These are phyloP conservation scores for Pristionchus mayeri DNA, from an alignment of 2,888 invertebrate genomes.

Conservation along the genomic window DNA sequence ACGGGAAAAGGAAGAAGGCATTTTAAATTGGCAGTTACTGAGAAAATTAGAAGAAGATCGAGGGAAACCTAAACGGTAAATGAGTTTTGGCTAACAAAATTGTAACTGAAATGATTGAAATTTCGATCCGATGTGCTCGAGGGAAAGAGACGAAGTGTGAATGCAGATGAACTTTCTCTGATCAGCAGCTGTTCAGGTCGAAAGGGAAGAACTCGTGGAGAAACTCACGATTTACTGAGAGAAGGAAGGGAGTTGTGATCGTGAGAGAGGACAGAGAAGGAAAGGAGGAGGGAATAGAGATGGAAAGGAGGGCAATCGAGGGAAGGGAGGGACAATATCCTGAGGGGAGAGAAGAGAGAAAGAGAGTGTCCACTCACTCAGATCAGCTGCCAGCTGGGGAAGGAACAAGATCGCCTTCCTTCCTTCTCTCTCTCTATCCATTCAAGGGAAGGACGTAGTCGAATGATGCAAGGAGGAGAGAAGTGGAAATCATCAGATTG, in stretches of 20 bases:
- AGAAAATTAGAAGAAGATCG: not conserved
- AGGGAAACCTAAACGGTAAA: not conserved
- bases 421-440: not conserved
- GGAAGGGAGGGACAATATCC: not conserved
- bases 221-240: conserved; percentile 13
- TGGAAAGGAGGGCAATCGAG: not conserved
- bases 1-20: too few relatives aligned
- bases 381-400: not conserved
- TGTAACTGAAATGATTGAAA: too few relatives aligned
- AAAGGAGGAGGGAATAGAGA: not conserved
- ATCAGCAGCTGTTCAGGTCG: conserved; percentile 1
- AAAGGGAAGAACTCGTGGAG: not conserved
- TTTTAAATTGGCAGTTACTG: not conserved
- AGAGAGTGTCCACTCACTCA: not conserved
- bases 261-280: not conserved
- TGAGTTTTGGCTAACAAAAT: not conserved
- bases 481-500: not conserved
- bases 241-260: not conserved
- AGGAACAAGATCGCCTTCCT: conserved; percentile 4
- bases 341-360: not conserved
- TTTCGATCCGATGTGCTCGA: not conserved
- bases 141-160: too few relatives aligned
- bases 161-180: not conserved
- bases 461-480: not conserved
- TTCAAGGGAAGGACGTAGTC: not conserved